Evolutionary conservation across 2,113 vertebrate genomes (phyloP).

Genomic region (Dipodomys merriami): DNA sequence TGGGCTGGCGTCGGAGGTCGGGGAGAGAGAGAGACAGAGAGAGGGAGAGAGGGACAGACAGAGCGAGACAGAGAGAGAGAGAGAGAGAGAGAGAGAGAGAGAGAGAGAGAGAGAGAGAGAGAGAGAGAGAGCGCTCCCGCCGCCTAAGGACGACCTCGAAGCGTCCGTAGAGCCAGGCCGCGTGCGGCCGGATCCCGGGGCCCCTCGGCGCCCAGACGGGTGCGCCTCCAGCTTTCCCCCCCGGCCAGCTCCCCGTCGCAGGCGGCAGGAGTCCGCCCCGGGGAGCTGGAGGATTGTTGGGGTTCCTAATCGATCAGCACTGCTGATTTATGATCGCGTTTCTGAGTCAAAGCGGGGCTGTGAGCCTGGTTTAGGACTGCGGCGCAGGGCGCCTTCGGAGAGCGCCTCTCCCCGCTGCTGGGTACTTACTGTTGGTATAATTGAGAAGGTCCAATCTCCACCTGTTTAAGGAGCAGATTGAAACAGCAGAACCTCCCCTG

Average conservation of each 20-base stretch:
- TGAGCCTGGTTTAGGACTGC: slow-evolving; percentile 58
- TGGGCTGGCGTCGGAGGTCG: slow-evolving; percentile 77
- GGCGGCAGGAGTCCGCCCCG: background rate
- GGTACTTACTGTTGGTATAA: slow-evolving; percentile 90
- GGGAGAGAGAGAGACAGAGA: no score
- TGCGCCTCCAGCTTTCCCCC: background rate
- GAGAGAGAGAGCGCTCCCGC: slow-evolving; percentile 42
- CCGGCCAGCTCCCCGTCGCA: background rate
- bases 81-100: background rate
- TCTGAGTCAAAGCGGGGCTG: slow-evolving; percentile 58
- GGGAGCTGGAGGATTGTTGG: background rate
- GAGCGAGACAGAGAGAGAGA: no score
- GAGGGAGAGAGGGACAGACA: no score
- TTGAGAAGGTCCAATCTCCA: slow-evolving; percentile 92
- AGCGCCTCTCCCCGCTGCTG: slow-evolving; percentile 84
- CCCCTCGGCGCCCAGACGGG: background rate
- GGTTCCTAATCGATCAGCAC: slow-evolving; percentile 70
- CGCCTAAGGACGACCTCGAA: slow-evolving; percentile 59
- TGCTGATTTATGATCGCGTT: slow-evolving; percentile 63
- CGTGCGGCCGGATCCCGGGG: background rate
- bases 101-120: background rate
- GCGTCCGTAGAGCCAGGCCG: slow-evolving; percentile 46
- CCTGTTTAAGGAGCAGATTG: slow-evolving; percentile 93
- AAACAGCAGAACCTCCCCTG: slow-evolving; percentile 89
- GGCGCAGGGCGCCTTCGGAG: slow-evolving; percentile 70